Percentiles rank a stretch among this genome's conserved stretches.
phyloP scores from a whole-genome alignment of 35 echinoderm and acorn worm species.

The Heliocidaris erythrogramma region DNA sequence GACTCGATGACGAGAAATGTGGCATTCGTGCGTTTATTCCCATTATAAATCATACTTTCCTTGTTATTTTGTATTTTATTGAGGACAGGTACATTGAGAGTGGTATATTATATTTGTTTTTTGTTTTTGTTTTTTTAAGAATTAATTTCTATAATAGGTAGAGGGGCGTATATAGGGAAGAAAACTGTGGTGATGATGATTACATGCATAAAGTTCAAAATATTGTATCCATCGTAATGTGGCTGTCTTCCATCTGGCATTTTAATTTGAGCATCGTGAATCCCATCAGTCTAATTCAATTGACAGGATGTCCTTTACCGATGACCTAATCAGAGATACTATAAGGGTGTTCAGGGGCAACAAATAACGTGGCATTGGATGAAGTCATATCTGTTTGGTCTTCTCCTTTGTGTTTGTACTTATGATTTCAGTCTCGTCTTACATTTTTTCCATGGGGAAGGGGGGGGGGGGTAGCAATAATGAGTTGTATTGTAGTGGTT shows the following conservation, averaged over 20 bases:
- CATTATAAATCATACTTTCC: no score
- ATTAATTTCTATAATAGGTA: no score
- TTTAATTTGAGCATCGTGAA: not conserved
- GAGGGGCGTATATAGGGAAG: not conserved
- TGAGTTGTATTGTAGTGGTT: not conserved
- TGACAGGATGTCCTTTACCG: not conserved
- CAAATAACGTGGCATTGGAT: not conserved
- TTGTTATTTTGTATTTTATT: no score
- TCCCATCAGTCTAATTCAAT: not conserved
- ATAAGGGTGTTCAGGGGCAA: not conserved
- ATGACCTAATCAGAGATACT: not conserved
- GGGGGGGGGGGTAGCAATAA: no score
- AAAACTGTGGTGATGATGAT: not conserved
- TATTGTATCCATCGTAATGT: not conserved
- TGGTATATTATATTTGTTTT: no score
- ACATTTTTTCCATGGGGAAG: not conserved
- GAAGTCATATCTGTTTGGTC: not conserved
- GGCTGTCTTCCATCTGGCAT: not conserved
- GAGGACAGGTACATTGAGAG: no score
- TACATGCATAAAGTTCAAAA: not conserved
- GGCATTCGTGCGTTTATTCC: no score
- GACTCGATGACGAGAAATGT: no score
- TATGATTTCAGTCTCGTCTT: not conserved
- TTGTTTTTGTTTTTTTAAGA: no score
- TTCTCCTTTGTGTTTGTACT: not conserved